These are phyloP conservation scores for Canis aureus DNA, from an alignment of 2,113 vertebrate species.

Conservation along the genomic window DNA sequence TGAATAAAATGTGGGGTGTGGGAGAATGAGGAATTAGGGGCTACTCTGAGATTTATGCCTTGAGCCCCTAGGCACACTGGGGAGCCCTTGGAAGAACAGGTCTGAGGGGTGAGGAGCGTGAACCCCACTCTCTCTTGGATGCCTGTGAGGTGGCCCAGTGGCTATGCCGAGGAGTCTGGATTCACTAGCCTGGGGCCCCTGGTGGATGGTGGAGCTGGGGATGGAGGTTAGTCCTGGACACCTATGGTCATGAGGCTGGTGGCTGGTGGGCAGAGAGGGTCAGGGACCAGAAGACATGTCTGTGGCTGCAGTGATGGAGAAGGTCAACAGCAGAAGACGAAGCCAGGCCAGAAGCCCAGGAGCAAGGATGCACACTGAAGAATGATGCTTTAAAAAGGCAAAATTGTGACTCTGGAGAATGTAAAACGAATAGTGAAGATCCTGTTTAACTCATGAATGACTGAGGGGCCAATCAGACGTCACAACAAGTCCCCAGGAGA, in stretches of 20 bases:
- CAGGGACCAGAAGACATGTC: accelerated
- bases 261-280: neutral
- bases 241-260: accelerated
- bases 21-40: too few species aligned
- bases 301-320: accelerated
- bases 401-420: accelerated
- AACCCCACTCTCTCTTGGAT: neutral
- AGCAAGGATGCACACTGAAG: accelerated
- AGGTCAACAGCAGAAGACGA: accelerated
- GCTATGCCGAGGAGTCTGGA: too few species aligned
- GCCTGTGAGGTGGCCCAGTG: neutral
- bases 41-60: neutral
- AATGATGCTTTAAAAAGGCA: too few species aligned
- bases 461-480: neutral
- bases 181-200: accelerated
- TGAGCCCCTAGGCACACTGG: neutral
- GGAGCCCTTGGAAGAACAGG: neutral
- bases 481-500: too few species aligned
- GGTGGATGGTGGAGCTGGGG: accelerated
- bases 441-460: neutral
- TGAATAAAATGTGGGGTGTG: too few species aligned
- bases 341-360: neutral
- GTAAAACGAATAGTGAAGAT: accelerated
- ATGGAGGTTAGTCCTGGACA: neutral
- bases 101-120: too few species aligned